Conservation (phyloP, 2,113 vertebrate species). For the Stigmatopora nigra region DNA sequence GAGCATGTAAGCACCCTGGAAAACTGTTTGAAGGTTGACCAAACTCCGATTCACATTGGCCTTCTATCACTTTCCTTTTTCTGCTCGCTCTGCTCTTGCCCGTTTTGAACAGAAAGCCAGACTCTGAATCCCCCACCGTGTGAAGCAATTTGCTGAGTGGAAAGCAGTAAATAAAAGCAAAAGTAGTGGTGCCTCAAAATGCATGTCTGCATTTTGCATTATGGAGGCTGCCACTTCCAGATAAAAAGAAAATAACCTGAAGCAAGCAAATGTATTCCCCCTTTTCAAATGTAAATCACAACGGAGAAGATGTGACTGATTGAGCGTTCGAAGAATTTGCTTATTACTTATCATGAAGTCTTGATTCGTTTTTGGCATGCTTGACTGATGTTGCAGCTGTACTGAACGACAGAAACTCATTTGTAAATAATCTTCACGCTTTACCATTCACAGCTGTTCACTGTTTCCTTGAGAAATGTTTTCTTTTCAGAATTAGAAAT, state of each 20-base stretch:
- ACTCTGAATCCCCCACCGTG: slow-evolving; percentile 34
- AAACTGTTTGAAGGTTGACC: slow-evolving; percentile 62
- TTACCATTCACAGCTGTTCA: slow-evolving; percentile 45
- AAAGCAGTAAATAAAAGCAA: slow-evolving; percentile 42
- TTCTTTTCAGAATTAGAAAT: slow-evolving; percentile 34
- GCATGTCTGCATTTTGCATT: slow-evolving; percentile 21
- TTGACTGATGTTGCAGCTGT: slow-evolving; percentile 9
- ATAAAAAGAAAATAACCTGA: slow-evolving; percentile 8
- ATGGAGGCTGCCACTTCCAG: slow-evolving; percentile 20
- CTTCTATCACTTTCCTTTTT: slow-evolving; percentile 23
- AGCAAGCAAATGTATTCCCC: not conserved
- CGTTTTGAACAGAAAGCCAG: slow-evolving; percentile 50
- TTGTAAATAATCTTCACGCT: slow-evolving; percentile 25
- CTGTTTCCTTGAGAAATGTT: slow-evolving; percentile 43
- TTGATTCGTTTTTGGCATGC: slow-evolving; percentile 6
- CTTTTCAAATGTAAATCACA: slow-evolving; percentile 2
- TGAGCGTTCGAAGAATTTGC: not conserved
- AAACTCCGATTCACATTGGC: slow-evolving; percentile 57
- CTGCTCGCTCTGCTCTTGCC: slow-evolving; percentile 12
- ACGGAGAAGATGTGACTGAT: not conserved
- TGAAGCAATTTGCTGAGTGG: slow-evolving; percentile 52
- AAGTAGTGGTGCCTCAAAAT: slow-evolving; percentile 35
- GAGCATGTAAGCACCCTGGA: slow-evolving; percentile 55
- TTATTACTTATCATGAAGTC: slow-evolving; percentile 1
- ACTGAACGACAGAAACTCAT: slow-evolving; percentile 26